These are phyloP conservation scores for Hypsopygia costalis DNA, from an alignment of 2,888 invertebrate genomes.

Conservation along the genomic window DNA sequence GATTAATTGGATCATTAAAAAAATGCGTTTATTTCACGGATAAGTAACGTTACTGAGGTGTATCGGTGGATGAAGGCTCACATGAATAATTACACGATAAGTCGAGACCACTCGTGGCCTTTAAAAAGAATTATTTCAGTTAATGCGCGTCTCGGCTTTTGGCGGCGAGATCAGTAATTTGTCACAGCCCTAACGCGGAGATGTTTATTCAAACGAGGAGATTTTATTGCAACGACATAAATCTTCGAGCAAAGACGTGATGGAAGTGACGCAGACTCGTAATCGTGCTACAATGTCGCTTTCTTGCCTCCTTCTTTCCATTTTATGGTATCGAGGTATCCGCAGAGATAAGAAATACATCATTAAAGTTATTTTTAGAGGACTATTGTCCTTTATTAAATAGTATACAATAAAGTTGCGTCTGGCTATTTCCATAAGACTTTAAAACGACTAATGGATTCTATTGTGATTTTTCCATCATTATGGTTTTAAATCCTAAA, in stretches of 20 bases:
- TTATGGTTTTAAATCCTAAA: no score
- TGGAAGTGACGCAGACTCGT: slow-evolving; percentile 60
- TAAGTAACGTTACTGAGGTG: background rate
- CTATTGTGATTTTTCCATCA: no score
- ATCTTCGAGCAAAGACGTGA: slow-evolving; percentile 58
- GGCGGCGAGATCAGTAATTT: slow-evolving; percentile 66
- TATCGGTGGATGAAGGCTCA: slow-evolving; percentile 26
- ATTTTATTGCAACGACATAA: slow-evolving; percentile 76
- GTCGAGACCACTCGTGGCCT: slow-evolving; percentile 49
- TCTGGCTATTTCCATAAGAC: background rate
- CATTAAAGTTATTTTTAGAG: no score
- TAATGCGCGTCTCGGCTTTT: slow-evolving; percentile 65
- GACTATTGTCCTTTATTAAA: no score
- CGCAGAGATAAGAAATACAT: no score
- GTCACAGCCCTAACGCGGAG: slow-evolving; percentile 60
- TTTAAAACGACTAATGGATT: no score
- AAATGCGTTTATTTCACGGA: slow-evolving; percentile 2
- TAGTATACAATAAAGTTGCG: no score
- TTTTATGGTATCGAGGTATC: no score
- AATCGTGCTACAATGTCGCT: slow-evolving; percentile 57
- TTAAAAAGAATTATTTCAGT: slow-evolving; percentile 67
- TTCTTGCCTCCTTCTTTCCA: slow-evolving; percentile 24
- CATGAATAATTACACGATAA: slow-evolving; percentile 61
- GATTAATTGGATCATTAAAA: slow-evolving; percentile 5
- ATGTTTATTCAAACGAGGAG: slow-evolving; percentile 77